Conservation (phyloP, 2,113 vertebrate genomes). For the Myiagra hebetior region DNA sequence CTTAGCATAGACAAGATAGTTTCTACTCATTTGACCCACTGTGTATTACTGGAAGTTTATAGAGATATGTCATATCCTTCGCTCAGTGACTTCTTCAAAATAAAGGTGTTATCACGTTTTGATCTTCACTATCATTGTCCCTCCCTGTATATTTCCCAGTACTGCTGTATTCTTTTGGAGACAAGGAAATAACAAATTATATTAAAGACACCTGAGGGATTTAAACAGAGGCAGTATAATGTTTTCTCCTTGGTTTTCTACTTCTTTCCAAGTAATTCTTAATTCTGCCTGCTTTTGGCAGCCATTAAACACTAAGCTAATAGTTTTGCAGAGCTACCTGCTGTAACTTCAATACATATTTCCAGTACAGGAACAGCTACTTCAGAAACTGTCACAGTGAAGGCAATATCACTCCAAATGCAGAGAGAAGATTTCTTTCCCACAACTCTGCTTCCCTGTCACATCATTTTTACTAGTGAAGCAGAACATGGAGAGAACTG, state of each 20-base stretch:
- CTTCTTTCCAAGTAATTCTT: background rate
- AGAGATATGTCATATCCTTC: background rate
- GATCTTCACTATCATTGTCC: background rate
- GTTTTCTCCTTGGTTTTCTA: background rate
- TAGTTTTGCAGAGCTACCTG: background rate
- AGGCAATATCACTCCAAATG: background rate
- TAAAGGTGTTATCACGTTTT: background rate
- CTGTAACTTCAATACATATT: background rate
- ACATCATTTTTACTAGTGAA: conserved; percentile 29
- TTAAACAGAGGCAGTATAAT: background rate
- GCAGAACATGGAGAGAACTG: conserved; percentile 19
- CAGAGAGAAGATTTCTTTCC: conserved; percentile 11
- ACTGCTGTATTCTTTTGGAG: background rate
- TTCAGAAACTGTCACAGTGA: background rate
- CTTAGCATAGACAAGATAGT: background rate
- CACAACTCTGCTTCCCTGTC: background rate
- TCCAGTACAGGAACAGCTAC: background rate
- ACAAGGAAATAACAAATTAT: background rate
- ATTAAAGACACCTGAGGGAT: background rate
- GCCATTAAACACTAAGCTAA: background rate
- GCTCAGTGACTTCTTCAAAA: background rate
- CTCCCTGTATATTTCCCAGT: background rate
- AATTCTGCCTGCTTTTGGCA: background rate
- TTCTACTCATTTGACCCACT: background rate
- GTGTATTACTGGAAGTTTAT: background rate